Base-by-base conservation (phyloP, 2,113 vertebrate genomes). In the Gallinago undulata region DNA sequence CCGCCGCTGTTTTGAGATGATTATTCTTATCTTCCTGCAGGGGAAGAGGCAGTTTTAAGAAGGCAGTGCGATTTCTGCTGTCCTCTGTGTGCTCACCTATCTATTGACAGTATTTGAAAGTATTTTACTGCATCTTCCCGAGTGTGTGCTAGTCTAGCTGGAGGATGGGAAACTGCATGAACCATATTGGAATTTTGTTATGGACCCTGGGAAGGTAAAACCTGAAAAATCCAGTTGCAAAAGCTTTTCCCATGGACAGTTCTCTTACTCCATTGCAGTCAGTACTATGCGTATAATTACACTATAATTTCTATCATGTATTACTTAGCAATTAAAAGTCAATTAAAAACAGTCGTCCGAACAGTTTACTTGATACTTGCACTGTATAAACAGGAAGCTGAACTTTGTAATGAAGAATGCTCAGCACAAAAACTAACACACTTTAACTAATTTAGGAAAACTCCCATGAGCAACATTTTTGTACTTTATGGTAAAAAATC, bases 161-260 rank as follows among this genome's bases (percentile, higher is more conserved):
- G 37, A 62, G 15, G 25, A 84, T 16, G 19, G 33, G 21, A 86
- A 88, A 63, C 11, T 33, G 3, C 25, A 39, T 63, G 55, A 86
- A 55, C 22, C 21, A 55, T 74, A 62, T 19, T 27, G 7, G 13
- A 12, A 23, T 86, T 76, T 81, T 78, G 2, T 51, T 84, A 55
- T 13, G 17, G 39, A 19, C 8, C 23, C 5, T 55, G 11, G 19
- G 24, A 76, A 89, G 7, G 10, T 17, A 78, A 89, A 89, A 50
- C 9, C 24, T 37, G n/a, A 53, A 73, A 91, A 70, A 50, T 1
- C 2, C 8, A 19, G 30, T 25, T 0, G 0, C 9, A 84, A 64
- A 60, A 2, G 1, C 10, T 30, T 81, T 92, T 84, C 14, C 8
- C 18, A 24, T 12, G 28, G 33, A 53, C 15, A 55, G 24, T 41